phyloP scores from a whole-genome alignment of 1,140 invertebrate genomes.

The Drosophila carrolli region DNA sequence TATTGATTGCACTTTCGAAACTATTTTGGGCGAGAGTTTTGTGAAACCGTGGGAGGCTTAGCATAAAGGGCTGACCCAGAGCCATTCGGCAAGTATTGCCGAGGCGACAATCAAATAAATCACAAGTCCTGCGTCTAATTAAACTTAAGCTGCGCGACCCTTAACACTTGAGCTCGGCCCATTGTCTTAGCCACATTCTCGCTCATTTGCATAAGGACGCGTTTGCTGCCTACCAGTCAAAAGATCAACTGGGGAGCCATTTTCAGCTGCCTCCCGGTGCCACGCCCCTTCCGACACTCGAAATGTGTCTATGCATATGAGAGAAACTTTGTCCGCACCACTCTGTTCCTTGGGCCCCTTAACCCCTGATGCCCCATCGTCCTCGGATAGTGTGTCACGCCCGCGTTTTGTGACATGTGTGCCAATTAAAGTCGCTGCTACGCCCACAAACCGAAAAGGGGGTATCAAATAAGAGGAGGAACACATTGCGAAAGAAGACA shows the following conservation, averaged over 20 bases:
- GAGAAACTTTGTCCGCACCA: conserved; percentile 57
- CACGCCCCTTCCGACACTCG: conserved; percentile 14
- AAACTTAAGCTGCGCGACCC: conserved; percentile 78
- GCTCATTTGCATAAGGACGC: conserved; percentile 72
- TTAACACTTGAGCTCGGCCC: conserved; percentile 71
- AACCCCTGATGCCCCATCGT: conserved; percentile 1
- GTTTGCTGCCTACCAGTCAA: conserved; percentile 65
- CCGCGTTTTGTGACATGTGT: conserved; percentile 66
- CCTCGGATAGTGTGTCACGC: conserved; percentile 59
- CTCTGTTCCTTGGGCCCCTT: not conserved
- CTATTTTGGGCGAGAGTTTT: conserved; percentile 11
- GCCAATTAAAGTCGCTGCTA: conserved; percentile 71
- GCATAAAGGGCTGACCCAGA: conserved; percentile 20
- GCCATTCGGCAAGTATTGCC: conserved; percentile 32
- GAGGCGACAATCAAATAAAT: conserved; percentile 72
- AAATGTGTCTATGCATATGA: conserved; percentile 73
- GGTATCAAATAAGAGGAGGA: not conserved
- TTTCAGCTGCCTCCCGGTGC: conserved; percentile 23
- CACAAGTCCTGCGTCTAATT: conserved; percentile 74
- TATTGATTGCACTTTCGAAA: conserved; percentile 51
- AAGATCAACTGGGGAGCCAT: conserved; percentile 78
- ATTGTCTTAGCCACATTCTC: conserved; percentile 39
- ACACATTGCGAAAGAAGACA: not conserved
- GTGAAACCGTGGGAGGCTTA: not conserved
- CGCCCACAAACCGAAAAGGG: conserved; percentile 31